Conservation (phyloP, 2,113 vertebrate genomes). For the Indicator indicator region DNA sequence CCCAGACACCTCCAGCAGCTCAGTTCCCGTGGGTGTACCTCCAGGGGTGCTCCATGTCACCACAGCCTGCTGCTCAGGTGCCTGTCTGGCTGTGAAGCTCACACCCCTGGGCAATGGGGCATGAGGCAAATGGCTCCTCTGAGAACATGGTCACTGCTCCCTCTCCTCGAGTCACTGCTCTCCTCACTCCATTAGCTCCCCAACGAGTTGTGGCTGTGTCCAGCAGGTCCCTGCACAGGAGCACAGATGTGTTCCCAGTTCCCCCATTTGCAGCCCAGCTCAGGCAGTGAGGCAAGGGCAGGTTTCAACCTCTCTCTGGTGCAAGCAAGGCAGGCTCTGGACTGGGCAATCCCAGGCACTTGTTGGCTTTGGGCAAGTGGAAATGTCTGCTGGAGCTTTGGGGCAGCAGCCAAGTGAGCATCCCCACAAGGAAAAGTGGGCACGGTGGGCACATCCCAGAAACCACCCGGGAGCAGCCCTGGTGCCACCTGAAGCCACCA, state of each 20-base stretch:
- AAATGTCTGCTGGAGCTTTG: neutral
- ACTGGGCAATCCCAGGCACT: neutral
- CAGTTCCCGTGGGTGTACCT: neutral
- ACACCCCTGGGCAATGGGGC: fast-evolving
- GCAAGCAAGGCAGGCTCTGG: neutral
- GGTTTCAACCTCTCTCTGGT: slow-evolving; percentile 19
- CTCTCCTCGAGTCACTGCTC: neutral
- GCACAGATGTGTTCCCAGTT: neutral
- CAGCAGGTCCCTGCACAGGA: slow-evolving; percentile 17
- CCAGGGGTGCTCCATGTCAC: neutral
- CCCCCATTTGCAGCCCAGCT: slow-evolving; percentile 52
- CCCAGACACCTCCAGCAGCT: fast-evolving
- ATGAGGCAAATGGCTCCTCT: fast-evolving
- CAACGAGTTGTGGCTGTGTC: slow-evolving; percentile 36
- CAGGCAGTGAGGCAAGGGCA: neutral
- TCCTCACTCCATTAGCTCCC: slow-evolving; percentile 10
- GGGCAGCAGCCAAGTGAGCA: neutral
- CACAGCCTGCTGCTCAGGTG: fast-evolving
- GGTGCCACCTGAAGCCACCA: neutral
- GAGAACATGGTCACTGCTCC: neutral
- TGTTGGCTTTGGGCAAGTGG: fast-evolving
- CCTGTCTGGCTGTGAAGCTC: neutral
- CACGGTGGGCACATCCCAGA: fast-evolving
- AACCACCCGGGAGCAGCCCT: fast-evolving
- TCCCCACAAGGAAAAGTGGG: fast-evolving